Percentiles rank a stretch among this genome's conserved stretches.
These are phyloP conservation scores for Cheilosia vulpina DNA, from an alignment of 2,888 invertebrate genomes.

Conservation along the genomic window DNA sequence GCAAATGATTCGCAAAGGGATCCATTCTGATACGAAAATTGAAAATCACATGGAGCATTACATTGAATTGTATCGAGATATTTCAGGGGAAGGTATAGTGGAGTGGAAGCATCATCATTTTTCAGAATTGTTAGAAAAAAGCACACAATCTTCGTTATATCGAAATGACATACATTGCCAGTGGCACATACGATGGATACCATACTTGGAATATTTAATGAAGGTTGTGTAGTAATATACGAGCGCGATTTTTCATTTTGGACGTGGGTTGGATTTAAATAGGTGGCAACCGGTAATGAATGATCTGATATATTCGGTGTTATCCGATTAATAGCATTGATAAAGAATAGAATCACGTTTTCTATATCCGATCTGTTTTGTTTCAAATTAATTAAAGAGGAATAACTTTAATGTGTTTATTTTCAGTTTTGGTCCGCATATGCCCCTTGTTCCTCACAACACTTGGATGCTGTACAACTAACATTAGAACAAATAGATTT, in stretches of 20 bases:
- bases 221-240: constrained; percentile 23
- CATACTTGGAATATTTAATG: constrained; percentile 47
- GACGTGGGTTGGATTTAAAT: constrained; percentile 32
- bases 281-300: constrained; percentile 17
- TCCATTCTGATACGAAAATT: constrained; percentile 48
- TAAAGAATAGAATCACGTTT: neutral
- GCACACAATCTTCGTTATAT: constrained; percentile 9
- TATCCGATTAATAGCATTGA: constrained; percentile 1
- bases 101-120: constrained; percentile 20
- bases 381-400: too few relatives aligned
- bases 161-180: constrained; percentile 11
- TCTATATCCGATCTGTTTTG: neutral
- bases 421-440: constrained; percentile 94
- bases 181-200: constrained; percentile 2
- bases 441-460: constrained; percentile 92
- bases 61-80: constrained; percentile 34
- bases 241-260: constrained; percentile 42
- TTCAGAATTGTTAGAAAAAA: constrained; percentile 28
- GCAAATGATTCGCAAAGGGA: constrained; percentile 47
- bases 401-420: neutral
- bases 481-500: constrained; percentile 94
- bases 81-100: constrained; percentile 10
- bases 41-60: constrained; percentile 58
- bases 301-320: constrained; percentile 29
- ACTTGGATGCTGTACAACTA: constrained; percentile 92